Base-by-base conservation (phyloP, 2,888 invertebrate species). In the Mimumesa dahlbomi region DNA sequence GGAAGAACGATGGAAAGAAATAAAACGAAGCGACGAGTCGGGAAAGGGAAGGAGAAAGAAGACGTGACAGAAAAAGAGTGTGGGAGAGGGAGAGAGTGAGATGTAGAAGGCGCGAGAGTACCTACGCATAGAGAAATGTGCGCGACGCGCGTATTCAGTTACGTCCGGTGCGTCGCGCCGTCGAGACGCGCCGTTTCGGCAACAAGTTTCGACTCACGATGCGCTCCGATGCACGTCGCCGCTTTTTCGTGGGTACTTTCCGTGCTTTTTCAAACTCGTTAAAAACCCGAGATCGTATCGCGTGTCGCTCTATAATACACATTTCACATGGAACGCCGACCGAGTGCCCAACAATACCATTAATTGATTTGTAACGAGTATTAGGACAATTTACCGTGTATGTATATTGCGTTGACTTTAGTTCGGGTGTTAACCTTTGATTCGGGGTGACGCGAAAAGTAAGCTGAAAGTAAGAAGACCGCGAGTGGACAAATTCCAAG, bases 81-180 rank as follows among this genome's bases (percentile, higher is more conserved):
- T 16, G 5, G 66, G 61, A 57, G 69, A 36, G 34, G 46, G 67
- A 63, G 43, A 64, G 59, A 19, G 57, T 49, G 62, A 59, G 62
- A 42, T 49, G 48, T 52, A 25, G 50, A 62, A 58, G 65, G 53
- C 57, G 67, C 50, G 63, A 59, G 53, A 40, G 69, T 70, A 78
- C 67, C 59, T 75, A 75, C 79, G 79, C 74, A 61, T 74, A 67
- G 79, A 77, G 77, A 79, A 79, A 64, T 61, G 75, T 75, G 69
- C 70, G 77, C 70, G 72, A 57, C 64, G 73, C 75, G 75, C 77
- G 83, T 84, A 87, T 86, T 87, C 87, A 87, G 87, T 87, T 87
- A 85, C 87, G 87, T 87, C 83, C 85, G 86, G 84, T 83, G 83
- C 86, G 85, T 83, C 84, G 86, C 78, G 82, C 76, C 82, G 86